Percentiles rank a stretch among this genome's conserved stretches.
Conservation (phyloP, 2,888 invertebrate genomes). For the Watsonalla cultraria region DNA sequence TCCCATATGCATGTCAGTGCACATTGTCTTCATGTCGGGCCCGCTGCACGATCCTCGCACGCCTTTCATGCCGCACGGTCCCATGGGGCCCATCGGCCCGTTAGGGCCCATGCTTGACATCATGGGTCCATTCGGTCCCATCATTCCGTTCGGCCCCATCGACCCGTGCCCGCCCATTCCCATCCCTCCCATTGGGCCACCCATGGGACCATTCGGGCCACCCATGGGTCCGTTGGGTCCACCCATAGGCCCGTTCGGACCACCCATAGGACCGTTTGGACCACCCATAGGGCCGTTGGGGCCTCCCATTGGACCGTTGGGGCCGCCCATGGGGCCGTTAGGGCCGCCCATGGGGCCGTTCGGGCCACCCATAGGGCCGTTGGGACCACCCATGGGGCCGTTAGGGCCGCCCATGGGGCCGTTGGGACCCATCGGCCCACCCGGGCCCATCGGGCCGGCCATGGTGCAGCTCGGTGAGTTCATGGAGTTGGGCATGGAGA, state of each 20-base stretch:
- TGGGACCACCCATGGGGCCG: constrained; percentile 54
- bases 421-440: constrained; percentile 54
- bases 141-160: constrained; percentile 65
- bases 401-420: constrained; percentile 61
- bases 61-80: constrained; percentile 73
- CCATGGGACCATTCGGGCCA: constrained; percentile 59
- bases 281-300: constrained; percentile 59
- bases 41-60: constrained; percentile 69
- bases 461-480: constrained; percentile 69
- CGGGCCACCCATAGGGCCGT: constrained; percentile 18
- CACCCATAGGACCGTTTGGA: constrained; percentile 28
- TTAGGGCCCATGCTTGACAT: constrained; percentile 67
- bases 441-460: constrained; percentile 66
- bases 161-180: constrained; percentile 57
- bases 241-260: constrained; percentile 43
- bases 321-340: constrained; percentile 47
- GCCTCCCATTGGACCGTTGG: constrained; percentile 61
- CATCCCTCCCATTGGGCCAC: constrained; percentile 60
- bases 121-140: constrained; percentile 69
- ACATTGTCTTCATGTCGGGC: constrained; percentile 75
- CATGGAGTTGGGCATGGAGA: constrained; percentile 67
- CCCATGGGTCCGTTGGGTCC: constrained; percentile 44
- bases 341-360: constrained; percentile 48
- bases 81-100: constrained; percentile 75
- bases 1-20: constrained; percentile 75